Evolutionary conservation across 2,797 vertebrate species (phyloP).

Genomic region (Chanos chanos): DNA sequence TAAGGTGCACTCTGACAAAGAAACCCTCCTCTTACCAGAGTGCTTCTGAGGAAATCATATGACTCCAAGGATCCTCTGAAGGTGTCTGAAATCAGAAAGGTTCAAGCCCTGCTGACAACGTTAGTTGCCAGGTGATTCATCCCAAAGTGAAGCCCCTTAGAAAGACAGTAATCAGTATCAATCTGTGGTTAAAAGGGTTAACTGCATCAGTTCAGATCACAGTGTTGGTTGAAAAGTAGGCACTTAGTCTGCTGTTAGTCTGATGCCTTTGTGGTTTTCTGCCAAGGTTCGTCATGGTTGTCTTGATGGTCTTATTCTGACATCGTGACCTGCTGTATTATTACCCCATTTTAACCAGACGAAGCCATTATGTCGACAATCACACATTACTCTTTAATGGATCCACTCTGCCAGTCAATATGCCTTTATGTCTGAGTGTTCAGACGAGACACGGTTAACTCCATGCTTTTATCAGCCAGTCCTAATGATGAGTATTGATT

Average conservation of each 20-base stretch:
- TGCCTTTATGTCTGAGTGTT: slow-evolving; percentile 12
- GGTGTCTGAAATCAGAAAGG: too few relatives aligned
- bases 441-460: slow-evolving; percentile 29
- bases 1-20: too few relatives aligned
- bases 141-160: too few relatives aligned
- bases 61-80: too few relatives aligned
- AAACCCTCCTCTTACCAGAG: too few relatives aligned
- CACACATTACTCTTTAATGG: slow-evolving; percentile 11
- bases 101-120: too few relatives aligned
- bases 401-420: slow-evolving; percentile 4
- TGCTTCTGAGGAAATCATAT: too few relatives aligned
- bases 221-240: neutral
- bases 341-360: neutral
- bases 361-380: neutral
- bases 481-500: slow-evolving; percentile 29
- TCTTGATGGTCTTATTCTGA: neutral
- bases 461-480: neutral
- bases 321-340: neutral
- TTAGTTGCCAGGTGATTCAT: too few relatives aligned
- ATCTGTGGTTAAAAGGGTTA: too few relatives aligned
- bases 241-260: neutral
- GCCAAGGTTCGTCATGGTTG: too few relatives aligned
- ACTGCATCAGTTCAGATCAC: too few relatives aligned
- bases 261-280: neutral
- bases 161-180: too few relatives aligned